phyloP scores from a whole-genome alignment of 2,113 vertebrate genomes.

The Lota lota region DNA sequence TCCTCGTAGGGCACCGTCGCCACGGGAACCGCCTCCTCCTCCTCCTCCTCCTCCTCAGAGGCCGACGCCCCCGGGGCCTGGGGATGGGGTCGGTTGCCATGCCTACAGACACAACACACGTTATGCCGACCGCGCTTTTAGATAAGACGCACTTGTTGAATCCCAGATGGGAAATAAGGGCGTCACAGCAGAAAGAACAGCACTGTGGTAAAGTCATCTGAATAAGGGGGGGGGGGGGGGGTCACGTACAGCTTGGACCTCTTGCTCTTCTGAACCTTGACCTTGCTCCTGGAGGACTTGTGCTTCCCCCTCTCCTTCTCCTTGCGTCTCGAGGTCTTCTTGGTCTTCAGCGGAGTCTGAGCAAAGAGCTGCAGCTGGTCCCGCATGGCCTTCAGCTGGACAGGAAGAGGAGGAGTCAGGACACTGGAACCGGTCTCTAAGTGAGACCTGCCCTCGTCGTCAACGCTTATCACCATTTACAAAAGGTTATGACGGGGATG shows the following conservation, averaged over 20 bases:
- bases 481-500: too few relatives aligned
- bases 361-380: slow-evolving; percentile 79
- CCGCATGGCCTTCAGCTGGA: slow-evolving; percentile 80
- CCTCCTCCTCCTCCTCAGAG: slow-evolving; percentile 57
- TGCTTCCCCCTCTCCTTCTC: slow-evolving; percentile 55
- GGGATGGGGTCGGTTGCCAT: slow-evolving; percentile 58
- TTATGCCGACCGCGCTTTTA: background rate
- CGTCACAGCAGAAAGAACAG: too few relatives aligned
- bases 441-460: background rate
- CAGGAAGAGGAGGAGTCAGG: background rate
- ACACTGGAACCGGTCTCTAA: slow-evolving; percentile 3
- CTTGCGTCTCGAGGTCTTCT: slow-evolving; percentile 72
- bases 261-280: slow-evolving; percentile 59
- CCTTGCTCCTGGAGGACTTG: slow-evolving; percentile 50
- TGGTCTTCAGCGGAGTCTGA: slow-evolving; percentile 70
- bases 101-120: slow-evolving; percentile 55
- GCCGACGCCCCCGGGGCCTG: slow-evolving; percentile 36
- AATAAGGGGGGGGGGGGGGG: too few relatives aligned
- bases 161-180: too few relatives aligned
- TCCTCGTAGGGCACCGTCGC: slow-evolving; percentile 84
- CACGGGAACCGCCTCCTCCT: slow-evolving; percentile 66
- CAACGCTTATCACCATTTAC: too few relatives aligned
- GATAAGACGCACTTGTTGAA: background rate
- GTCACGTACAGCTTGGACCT: slow-evolving; percentile 70
- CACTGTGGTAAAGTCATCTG: background rate